phyloP scores from a whole-genome alignment of 2,888 invertebrate genomes.

The Pharmacophagus antenor region DNA sequence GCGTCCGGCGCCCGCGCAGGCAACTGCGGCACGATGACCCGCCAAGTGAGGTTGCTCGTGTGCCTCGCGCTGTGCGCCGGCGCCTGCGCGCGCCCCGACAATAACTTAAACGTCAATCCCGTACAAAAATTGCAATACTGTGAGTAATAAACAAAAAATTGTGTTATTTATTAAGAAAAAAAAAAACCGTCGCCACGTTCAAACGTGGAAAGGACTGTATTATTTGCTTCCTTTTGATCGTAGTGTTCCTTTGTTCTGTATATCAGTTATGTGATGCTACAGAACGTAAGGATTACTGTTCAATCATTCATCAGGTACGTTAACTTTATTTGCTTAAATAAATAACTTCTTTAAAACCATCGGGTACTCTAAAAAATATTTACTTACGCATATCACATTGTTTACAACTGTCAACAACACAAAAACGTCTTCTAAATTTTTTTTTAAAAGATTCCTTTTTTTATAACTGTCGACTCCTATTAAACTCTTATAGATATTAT shows the following conservation, averaged over 20 bases:
- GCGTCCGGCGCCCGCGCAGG: conserved; percentile 36
- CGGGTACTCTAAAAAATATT: neutral
- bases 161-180: neutral
- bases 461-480: neutral
- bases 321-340: neutral
- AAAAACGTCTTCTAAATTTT: neutral
- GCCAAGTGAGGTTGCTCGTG: conserved; percentile 42
- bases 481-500: neutral
- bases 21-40: conserved; percentile 28
- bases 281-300: neutral
- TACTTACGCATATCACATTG: neutral
- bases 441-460: neutral
- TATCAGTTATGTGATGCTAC: conserved; percentile 1
- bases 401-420: neutral
- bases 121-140: neutral
- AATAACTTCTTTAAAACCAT: neutral
- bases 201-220: neutral
- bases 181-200: neutral
- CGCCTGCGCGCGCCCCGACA: conserved; percentile 41
- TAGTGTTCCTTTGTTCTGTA: neutral
- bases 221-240: neutral
- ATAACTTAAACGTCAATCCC: neutral
- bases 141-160: conserved; percentile 17
- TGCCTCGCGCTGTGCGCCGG: conserved; percentile 43
- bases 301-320: neutral